Evolutionary conservation across 2,113 vertebrate genomes (phyloP).

Genomic region (Salvelinus namaycush): DNA sequence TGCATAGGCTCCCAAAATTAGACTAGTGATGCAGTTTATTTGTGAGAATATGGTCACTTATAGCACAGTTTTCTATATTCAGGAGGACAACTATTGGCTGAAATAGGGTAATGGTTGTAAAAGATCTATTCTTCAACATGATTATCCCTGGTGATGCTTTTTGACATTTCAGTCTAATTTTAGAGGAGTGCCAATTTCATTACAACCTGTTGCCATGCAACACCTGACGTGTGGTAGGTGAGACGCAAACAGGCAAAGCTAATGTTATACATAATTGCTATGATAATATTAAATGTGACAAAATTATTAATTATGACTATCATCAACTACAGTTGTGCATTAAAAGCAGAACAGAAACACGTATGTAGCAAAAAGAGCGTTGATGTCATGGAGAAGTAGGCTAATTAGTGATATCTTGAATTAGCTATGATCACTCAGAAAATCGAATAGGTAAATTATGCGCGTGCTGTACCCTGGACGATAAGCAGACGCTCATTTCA

Average conservation of each 20-base stretch:
- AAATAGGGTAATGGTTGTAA: neutral
- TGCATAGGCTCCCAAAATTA: neutral
- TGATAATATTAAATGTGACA: too few species aligned
- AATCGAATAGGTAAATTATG: neutral
- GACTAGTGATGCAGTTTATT: neutral
- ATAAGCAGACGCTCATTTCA: too few species aligned
- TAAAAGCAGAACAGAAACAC: too few species aligned
- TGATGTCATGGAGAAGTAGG: too few species aligned
- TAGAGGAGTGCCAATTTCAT: neutral
- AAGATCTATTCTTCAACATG: neutral
- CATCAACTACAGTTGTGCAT: too few species aligned
- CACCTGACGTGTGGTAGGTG: neutral
- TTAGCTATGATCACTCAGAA: neutral
- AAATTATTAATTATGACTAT: too few species aligned
- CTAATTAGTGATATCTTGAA: neutral
- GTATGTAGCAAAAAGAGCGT: too few species aligned
- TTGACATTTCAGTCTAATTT: neutral
- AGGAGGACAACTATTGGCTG: neutral
- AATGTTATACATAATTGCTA: too few species aligned
- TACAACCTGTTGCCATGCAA: conserved; percentile 1
- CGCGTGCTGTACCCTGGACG: too few species aligned
- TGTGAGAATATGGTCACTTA: neutral
- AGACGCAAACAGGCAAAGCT: neutral
- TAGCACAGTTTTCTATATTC: neutral
- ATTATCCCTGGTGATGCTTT: neutral